Conservation (phyloP, 1,140 invertebrate species). For the Sarcophaga peregrina region DNA sequence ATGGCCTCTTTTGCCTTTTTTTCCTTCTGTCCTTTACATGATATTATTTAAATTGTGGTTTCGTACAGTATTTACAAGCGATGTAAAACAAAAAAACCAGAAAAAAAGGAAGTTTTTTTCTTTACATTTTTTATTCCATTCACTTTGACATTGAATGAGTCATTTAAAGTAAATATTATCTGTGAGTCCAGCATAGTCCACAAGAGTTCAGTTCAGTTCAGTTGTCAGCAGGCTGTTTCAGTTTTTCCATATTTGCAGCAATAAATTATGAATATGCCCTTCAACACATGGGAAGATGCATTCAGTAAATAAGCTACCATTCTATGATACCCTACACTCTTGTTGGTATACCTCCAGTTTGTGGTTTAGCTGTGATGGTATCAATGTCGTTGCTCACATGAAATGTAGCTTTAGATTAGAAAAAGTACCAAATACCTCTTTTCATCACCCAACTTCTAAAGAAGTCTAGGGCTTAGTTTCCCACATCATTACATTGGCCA, state of each 20-base stretch:
- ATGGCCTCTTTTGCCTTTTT: too few species aligned
- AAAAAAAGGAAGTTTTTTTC: background rate
- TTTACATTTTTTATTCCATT: background rate
- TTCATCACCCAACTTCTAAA: too few species aligned
- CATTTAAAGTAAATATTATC: background rate
- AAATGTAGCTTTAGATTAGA: too few species aligned
- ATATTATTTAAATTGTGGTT: slow-evolving; percentile 3
- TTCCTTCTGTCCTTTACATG: background rate
- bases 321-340: background rate
- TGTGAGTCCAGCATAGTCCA: background rate
- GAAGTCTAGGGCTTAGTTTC: too few species aligned
- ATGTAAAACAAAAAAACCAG: too few species aligned
- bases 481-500: too few species aligned
- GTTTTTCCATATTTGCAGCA: background rate
- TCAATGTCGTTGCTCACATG: too few species aligned
- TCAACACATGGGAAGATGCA: background rate
- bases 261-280: background rate
- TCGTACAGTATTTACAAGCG: background rate
- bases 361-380: too few species aligned
- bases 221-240: background rate
- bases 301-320: background rate
- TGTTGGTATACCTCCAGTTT: too few species aligned
- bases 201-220: background rate
- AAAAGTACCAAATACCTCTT: too few species aligned
- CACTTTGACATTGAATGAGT: slow-evolving; percentile 18